Base-by-base conservation (phyloP, 2,113 vertebrate genomes). In the Boleophthalmus pectinirostris region DNA sequence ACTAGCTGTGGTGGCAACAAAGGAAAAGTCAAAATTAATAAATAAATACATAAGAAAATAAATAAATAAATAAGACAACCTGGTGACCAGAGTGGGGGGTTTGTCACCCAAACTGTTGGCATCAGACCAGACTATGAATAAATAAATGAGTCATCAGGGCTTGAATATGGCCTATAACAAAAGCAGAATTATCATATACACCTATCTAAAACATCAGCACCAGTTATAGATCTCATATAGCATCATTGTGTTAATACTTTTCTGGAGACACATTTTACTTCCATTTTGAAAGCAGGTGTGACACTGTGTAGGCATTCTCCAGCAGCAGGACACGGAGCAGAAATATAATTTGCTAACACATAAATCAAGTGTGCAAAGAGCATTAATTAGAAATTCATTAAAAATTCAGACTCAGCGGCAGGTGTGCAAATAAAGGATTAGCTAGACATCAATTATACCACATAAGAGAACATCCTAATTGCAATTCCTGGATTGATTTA, bases 361-460 rank as follows among this genome's bases (percentile, higher is more conserved):
- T 93, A 89, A 92, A 94, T 92, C 88, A 91, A 91, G 86, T 89
- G 87, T 89, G 90, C 90, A 92, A 91, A 91, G 90, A 92, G 91
- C 92, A 93, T 94, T 93, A 93, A 93, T 94, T 93, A 91, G 87
- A 91, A 93, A 93, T 93, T 94, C 92, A 93, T 94, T 93, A 93
- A 93, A 93, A 92, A 93, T 92, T 88, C 90, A 87, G 87, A 90
- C 90, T 92, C 91, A 92, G 88, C 82, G 82, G 92, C 93, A 94
- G 93, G 92, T 94, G 92, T 92, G 92, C 91, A 94, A 93, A 94
- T 94, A 94, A 94, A 94, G 92, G 93, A 93, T 94, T 93, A 94
- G 92, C 85, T 85, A 91, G 92, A 90, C 92, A 90, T 93, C 91
- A 93, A 94, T 94, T 94, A 94, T 89, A 88, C 87, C 82, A 91